Percentiles rank a stretch among this genome's conserved stretches.
phyloP scores from a whole-genome alignment of 2,888 invertebrate species.

The Syritta pipiens region DNA sequence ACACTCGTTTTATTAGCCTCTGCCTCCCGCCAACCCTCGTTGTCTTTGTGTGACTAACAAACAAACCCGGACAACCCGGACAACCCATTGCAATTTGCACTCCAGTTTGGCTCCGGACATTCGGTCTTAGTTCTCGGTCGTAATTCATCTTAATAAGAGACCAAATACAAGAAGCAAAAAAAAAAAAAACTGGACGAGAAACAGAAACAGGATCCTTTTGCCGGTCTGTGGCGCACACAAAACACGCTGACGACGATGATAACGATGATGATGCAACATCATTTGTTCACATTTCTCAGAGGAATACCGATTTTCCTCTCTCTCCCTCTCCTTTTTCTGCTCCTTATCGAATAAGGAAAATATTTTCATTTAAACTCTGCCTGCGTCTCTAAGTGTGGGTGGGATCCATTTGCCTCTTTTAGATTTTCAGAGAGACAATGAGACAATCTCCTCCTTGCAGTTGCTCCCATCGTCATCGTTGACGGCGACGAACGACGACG shows the following conservation, averaged over 20 bases:
- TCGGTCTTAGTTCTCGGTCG: conserved; percentile 38
- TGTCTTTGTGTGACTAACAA: not conserved
- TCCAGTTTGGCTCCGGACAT: conserved; percentile 42
- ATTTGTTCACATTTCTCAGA: conserved; percentile 44
- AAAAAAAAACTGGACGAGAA: not conserved
- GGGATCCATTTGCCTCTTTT: too few species aligned
- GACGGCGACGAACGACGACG: conserved; percentile 23
- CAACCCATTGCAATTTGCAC: conserved; percentile 55
- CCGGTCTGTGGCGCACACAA: conserved; percentile 8
- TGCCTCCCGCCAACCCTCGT: not conserved
- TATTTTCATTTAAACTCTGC: conserved; percentile 57
- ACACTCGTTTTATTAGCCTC: conserved; percentile 43
- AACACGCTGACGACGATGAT: too few species aligned
- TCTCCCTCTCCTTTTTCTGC: too few species aligned
- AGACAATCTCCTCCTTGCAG: conserved; percentile 45
- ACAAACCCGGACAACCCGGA: not conserved
- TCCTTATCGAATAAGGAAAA: conserved; percentile 59
- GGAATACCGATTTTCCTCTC: conserved; percentile 40
- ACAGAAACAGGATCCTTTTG: conserved; percentile 16
- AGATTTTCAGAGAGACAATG: conserved; percentile 45
- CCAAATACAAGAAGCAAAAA: not conserved
- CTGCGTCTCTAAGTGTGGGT: conserved; percentile 5
- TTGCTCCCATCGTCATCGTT: too few species aligned
- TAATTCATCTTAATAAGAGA: conserved; percentile 49
- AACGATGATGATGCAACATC: conserved; percentile 45